Percentiles rank a stretch among this genome's conserved stretches.
These are phyloP conservation scores for Psilanteris sp. DNA, from an alignment of 1,140 invertebrate genomes.

Conservation along the genomic window DNA sequence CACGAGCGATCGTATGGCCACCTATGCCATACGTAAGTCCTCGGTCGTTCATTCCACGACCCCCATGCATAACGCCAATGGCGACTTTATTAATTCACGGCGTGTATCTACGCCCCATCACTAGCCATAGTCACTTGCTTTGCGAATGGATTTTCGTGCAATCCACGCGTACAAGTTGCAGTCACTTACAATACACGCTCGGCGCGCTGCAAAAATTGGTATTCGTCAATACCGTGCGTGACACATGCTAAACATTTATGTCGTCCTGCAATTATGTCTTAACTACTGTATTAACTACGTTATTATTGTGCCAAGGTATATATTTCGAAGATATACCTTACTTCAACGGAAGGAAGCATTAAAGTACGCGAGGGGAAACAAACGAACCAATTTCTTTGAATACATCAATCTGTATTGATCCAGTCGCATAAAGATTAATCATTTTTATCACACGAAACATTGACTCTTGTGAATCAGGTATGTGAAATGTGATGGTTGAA, in stretches of 20 bases:
- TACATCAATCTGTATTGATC: no score
- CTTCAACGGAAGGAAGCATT: no score
- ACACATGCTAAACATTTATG: conserved; percentile 54
- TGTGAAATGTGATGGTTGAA: no score
- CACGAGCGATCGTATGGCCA: conserved; percentile 38
- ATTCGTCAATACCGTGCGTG: conserved; percentile 27
- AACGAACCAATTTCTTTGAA: conserved; percentile 9
- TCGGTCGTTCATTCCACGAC: conserved; percentile 45
- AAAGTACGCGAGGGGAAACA: conserved; percentile 1
- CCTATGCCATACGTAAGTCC: conserved; percentile 54
- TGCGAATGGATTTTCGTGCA: conserved; percentile 51
- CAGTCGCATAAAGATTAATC: no score
- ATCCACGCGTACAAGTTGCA: not conserved
- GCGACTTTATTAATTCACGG: conserved; percentile 70
- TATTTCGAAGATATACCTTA: no score
- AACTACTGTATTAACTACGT: conserved; percentile 30
- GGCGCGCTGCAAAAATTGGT: conserved; percentile 21
- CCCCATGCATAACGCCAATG: conserved; percentile 52
- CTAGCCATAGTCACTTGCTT: conserved; percentile 41
- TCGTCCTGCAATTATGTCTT: conserved; percentile 35
- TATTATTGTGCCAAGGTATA: conserved; percentile 25
- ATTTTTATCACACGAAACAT: no score
- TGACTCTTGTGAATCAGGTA: no score
- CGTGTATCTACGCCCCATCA: conserved; percentile 46
- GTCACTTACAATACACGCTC: not conserved